Base-by-base conservation (phyloP, 2,113 vertebrate species). In the Orcinus orca region DNA sequence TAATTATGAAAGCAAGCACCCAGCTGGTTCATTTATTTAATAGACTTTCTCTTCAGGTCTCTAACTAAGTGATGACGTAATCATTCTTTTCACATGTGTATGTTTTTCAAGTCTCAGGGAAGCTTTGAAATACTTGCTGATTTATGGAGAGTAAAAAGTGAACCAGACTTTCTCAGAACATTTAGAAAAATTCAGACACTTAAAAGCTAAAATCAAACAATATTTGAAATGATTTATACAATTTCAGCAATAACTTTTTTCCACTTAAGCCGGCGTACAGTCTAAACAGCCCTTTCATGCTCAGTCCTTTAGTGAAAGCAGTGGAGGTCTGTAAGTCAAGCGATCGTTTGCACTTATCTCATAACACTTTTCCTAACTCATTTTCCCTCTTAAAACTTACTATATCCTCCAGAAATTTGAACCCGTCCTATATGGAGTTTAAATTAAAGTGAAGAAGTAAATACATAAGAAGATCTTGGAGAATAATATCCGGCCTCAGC, bases 171-270 rank as follows among this genome's bases (percentile, higher is more conserved):
- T 96, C 95, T 81, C 95, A 92, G 87, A 97, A 44, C 0, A 12
- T 97, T 98, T 96, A 96, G 93, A 93, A 93, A 98, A 92, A 38
- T 91, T 63, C 38, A 68, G 82, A 77, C 89, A 63, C 77, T 98
- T 97, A 88, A 71, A 97, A 97, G 83, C 90, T 79, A 84, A 96
- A 97, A 87, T 95, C 93, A 97, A 98, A 96, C 55, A 97, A 36
- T 96, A 88, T 96, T 93, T 97, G 80, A 94, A 82, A 80, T 97
- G 96, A 98, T 98, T 98, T 98, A 97, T 92, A 90, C 86, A 88
- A 41, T 93, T 84, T 33, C 68, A 96, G 96, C 95, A 83, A 82
- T 83, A 86, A 76, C 38, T 81, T 50, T 88, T 87, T 93, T 80
- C n/a, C 93, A 97, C 97, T 94, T 84, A 91, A 89, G 96, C 76